Evolutionary conservation across 1,140 invertebrate species (phyloP).

Genomic region (Phymorhynchus buccinoides): DNA sequence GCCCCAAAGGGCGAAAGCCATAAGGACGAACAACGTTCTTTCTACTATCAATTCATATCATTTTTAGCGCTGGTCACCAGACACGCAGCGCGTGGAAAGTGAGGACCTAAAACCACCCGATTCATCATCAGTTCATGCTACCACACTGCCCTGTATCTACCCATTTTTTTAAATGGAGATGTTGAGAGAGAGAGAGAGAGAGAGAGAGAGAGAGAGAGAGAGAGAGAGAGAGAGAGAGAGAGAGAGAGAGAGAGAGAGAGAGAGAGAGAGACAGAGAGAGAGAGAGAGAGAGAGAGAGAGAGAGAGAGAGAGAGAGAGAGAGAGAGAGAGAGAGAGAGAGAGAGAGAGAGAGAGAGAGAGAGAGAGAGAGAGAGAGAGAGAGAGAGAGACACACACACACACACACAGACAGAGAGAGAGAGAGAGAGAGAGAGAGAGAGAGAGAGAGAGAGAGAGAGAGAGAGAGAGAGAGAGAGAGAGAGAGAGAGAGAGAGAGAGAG

Average conservation of each 20-base stretch:
- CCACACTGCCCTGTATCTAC: too few relatives aligned
- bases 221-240: constrained; percentile 25
- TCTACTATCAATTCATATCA: too few relatives aligned
- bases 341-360: neutral
- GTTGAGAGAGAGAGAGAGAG: too few relatives aligned
- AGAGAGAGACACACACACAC: neutral
- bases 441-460: neutral
- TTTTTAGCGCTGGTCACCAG: too few relatives aligned
- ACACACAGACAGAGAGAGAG: neutral
- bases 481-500: neutral
- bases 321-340: neutral
- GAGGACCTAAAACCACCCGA: too few relatives aligned
- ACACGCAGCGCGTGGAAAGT: too few relatives aligned
- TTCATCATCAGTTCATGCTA: too few relatives aligned
- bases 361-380: neutral
- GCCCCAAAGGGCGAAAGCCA: too few relatives aligned
- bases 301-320: neutral
- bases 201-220: too few relatives aligned
- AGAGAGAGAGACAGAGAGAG: neutral
- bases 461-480: too few relatives aligned
- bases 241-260: constrained; percentile 12
- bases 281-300: neutral
- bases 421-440: neutral
- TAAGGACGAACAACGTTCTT: too few relatives aligned
- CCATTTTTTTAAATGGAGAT: too few relatives aligned